Percentiles rank a stretch among this genome's conserved stretches.
Evolutionary conservation across 1,140 invertebrate species (phyloP).

Genomic region (Philotrypesis tridentata): DNA sequence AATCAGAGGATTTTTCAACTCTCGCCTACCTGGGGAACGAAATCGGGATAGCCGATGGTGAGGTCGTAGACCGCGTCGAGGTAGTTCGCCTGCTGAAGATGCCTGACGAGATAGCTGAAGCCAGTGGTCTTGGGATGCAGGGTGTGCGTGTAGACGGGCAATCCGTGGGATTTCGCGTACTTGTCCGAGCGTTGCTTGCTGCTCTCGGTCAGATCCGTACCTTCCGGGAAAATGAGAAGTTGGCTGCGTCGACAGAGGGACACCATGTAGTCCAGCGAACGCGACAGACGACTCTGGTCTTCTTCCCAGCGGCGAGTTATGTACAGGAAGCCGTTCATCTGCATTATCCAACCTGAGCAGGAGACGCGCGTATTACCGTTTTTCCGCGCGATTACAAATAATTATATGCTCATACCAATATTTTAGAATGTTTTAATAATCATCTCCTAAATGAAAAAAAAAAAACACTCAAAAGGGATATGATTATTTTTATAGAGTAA

Average conservation of each 20-base stretch:
- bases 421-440: too few species aligned
- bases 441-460: too few species aligned
- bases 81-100: slow-evolving; percentile 79
- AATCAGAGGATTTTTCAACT: too few species aligned
- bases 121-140: slow-evolving; percentile 91
- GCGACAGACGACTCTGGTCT: slow-evolving; percentile 81
- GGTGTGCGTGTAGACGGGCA: slow-evolving; percentile 82
- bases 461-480: too few species aligned
- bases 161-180: slow-evolving; percentile 81
- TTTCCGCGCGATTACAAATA: too few species aligned
- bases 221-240: slow-evolving; percentile 91
- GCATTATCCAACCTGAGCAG: slow-evolving; percentile 90
- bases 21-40: slow-evolving; percentile 75
- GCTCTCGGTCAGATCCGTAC: slow-evolving; percentile 86
- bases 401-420: slow-evolving; percentile 7
- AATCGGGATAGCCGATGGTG: slow-evolving; percentile 83
- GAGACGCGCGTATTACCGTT: slow-evolving; percentile 53
- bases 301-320: slow-evolving; percentile 87
- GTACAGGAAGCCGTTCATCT: slow-evolving; percentile 88
- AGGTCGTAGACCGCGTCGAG: slow-evolving; percentile 86
- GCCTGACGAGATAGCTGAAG: slow-evolving; percentile 82
- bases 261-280: slow-evolving; percentile 84
- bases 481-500: too few species aligned
- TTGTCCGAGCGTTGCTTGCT: slow-evolving; percentile 83
- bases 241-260: slow-evolving; percentile 78